Percentiles rank a stretch among this genome's conserved stretches.
Conservation (phyloP, 2,113 vertebrate species). For the Procapra przewalskii region DNA sequence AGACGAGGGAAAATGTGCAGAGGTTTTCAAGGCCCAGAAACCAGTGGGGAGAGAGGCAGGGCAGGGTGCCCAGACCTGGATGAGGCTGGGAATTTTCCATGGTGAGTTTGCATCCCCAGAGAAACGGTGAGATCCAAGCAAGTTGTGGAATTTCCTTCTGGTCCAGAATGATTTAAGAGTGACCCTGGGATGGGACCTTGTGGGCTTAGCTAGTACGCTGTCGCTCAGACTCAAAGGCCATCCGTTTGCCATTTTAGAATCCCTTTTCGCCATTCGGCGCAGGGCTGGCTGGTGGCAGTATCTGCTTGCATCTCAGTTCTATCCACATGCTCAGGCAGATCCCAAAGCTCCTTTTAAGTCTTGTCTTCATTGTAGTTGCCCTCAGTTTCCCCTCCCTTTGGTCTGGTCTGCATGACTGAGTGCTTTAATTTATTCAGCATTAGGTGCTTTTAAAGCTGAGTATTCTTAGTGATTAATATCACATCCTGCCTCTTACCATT, state of each 20-base stretch:
- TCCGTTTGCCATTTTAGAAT: not conserved
- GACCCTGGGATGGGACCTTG: not conserved
- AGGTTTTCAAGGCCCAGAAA: not conserved
- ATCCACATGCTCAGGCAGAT: accelerated
- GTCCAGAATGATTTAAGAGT: not conserved
- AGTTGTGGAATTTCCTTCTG: not conserved
- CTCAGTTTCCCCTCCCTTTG: not conserved
- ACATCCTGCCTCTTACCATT: not conserved
- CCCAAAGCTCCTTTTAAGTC: not conserved
- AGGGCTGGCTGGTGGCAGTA: not conserved
- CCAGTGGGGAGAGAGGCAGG: not conserved
- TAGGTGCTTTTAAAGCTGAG: not conserved
- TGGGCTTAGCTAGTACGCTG: not conserved
- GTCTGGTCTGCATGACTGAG: not conserved
- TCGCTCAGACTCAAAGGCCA: not conserved
- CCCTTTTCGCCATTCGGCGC: not conserved
- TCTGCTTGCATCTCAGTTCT: not conserved
- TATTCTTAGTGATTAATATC: conserved; percentile 5
- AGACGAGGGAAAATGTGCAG: not conserved
- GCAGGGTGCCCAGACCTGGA: not conserved
- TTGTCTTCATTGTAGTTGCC: not conserved
- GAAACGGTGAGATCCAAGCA: not conserved
- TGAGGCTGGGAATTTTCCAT: not conserved
- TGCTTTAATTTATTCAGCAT: not conserved
- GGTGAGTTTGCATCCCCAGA: not conserved